Evolutionary conservation across 1,140 invertebrate species (phyloP), one percentile per base, ranked within the genome.

Genomic region (Hyposmocoma kahamanoa): DNA sequence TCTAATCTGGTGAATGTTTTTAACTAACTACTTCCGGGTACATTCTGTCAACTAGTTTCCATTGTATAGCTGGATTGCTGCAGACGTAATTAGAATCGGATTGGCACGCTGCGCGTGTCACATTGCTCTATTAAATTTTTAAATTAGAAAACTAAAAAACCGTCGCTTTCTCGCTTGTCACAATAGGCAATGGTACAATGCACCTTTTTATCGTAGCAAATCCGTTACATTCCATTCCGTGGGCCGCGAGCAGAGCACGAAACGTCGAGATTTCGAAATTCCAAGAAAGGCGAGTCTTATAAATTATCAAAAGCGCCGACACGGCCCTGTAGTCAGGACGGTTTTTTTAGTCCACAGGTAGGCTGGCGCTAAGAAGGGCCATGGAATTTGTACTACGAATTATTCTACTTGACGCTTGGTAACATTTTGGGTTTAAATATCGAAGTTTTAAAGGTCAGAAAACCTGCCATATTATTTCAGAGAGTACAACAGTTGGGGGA

Each of bases 251-350:
- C 61, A 24, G 48, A 46, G 48, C 39, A 17, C 43, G 34, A 70
- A 64, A 72, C 67, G 56, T 62, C 64, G 71, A 80, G 81, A 81
- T 84, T 84, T 84, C 77, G 79, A 81, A 84, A 84, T 84, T 84
- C 81, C 67, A 65, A 83, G 81, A 84, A 84, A 83, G 79, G 81
- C 71, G 58, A 74, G 75, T 75, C 77, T 83, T 84, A 84, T 84
- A 84, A 84, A 84, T 82, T 82, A 84, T 84, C 81, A 84, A 84
- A 84, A 83, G 81, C 68, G 79, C 81, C 81, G 81, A 78, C 81
- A 58, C 77, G 77, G 81, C 65, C 74, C 62, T 65, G 67, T 63
- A 72, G 76, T 75, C 79, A 79, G 81, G 81, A 81, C 73, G 62
- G 65, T 84, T 84, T 84, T 81, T 84, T 84, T 84, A 76, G 68